These are phyloP conservation scores for Clunio marinus DNA, from an alignment of 2,888 invertebrate species.

Conservation along the genomic window DNA sequence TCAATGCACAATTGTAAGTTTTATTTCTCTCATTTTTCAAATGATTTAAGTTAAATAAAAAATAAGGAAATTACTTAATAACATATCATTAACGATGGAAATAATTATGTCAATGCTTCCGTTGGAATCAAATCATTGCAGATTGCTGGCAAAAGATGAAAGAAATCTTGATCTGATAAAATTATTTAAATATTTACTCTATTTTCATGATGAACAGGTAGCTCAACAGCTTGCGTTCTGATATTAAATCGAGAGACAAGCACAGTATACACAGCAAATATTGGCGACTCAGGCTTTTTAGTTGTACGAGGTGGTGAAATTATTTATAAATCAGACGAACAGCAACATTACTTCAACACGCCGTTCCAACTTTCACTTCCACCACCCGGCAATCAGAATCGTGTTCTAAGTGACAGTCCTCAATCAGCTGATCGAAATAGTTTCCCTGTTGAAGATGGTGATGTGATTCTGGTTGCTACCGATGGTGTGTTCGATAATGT, in stretches of 20 bases:
- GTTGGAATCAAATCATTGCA: no score
- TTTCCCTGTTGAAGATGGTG: conserved; percentile 83
- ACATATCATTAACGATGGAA: no score
- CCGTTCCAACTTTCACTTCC: conserved; percentile 95
- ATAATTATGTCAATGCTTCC: no score
- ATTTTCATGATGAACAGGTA: conserved; percentile 60
- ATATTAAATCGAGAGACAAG: conserved; percentile 85
- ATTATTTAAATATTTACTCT: background rate
- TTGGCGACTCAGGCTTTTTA: conserved; percentile 98
- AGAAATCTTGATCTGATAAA: no score
- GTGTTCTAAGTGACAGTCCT: conserved; percentile 88
- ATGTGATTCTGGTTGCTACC: conserved; percentile 91
- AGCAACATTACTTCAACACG: conserved; percentile 98
- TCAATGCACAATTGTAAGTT: no score
- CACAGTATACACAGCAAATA: conserved; percentile 91
- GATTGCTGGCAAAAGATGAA: no score
- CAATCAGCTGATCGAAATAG: conserved; percentile 86
- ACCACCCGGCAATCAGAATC: conserved; percentile 81
- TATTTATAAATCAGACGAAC: conserved; percentile 90
- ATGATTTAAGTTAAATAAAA: background rate
- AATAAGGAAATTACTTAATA: no score
- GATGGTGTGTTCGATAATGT: conserved; percentile 99
- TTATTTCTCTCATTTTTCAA: background rate
- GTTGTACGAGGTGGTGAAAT: conserved; percentile 82
- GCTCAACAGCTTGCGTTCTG: conserved; percentile 96